Evolutionary conservation across 1,140 invertebrate species (phyloP).

Genomic region (Cydia splendana): DNA sequence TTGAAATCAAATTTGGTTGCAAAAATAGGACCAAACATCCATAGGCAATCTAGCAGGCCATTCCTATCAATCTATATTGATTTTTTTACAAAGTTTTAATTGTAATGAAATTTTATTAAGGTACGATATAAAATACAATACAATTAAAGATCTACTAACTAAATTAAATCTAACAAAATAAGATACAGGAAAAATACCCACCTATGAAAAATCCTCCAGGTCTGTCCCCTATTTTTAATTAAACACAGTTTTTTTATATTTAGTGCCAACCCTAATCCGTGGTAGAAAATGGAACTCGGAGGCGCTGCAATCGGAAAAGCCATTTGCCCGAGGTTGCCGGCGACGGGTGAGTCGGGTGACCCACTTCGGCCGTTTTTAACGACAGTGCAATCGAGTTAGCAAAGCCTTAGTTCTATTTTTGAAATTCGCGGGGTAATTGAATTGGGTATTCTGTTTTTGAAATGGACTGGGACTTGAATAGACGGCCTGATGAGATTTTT

Average conservation of each 20-base stretch:
- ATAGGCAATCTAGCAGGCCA: too few relatives aligned
- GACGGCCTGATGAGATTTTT: background rate
- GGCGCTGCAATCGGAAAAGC: constrained; percentile 47
- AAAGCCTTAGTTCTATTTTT: constrained; percentile 25
- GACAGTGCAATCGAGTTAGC: constrained; percentile 57
- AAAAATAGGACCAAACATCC: too few relatives aligned
- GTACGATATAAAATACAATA: too few relatives aligned
- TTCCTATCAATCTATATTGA: too few relatives aligned
- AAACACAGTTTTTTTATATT: too few relatives aligned
- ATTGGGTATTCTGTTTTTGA: background rate
- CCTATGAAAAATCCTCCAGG: background rate
- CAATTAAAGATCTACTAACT: too few relatives aligned
- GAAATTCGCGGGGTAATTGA: background rate
- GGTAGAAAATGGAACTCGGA: constrained; percentile 38
- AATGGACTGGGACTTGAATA: background rate
- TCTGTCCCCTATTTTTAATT: too few relatives aligned
- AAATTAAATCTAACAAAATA: too few relatives aligned
- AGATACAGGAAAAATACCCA: too few relatives aligned
- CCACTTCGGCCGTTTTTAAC: constrained; percentile 52
- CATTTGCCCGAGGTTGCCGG: constrained; percentile 46
- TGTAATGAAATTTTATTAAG: too few relatives aligned
- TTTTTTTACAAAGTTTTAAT: too few relatives aligned
- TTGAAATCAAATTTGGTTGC: too few relatives aligned
- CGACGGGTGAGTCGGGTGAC: constrained; percentile 56
- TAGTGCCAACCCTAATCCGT: constrained; percentile 31